Percentiles rank a stretch among this genome's conserved stretches.
Conservation (phyloP, 1,140 invertebrate species). For the Drosophila pectinifera region DNA sequence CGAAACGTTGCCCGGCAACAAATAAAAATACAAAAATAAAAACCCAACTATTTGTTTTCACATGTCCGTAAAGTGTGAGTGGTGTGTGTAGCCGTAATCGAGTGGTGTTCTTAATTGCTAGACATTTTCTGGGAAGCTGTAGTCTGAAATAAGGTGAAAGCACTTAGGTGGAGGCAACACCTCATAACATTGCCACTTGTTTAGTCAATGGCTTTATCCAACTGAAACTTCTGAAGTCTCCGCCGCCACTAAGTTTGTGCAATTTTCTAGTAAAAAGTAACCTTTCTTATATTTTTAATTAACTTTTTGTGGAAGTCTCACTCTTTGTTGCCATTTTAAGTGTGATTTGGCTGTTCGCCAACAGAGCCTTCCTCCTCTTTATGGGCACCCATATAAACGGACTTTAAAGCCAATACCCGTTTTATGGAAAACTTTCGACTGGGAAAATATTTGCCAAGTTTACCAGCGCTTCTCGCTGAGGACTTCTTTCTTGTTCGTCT, state of each 20-base stretch:
- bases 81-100: constrained; percentile 32
- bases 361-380: not conserved
- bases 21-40: constrained; percentile 32
- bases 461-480: constrained; percentile 2
- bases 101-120: constrained; percentile 70
- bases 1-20: constrained; percentile 54
- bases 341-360: constrained; percentile 9
- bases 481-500: constrained; percentile 29
- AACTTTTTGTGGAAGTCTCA: not conserved
- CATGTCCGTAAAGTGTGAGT: constrained; percentile 13
- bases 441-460: constrained; percentile 38
- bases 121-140: constrained; percentile 6
- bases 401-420: constrained; percentile 22
- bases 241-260: not conserved
- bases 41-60: constrained; percentile 47
- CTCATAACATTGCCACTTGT: no score
- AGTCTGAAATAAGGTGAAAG: not conserved
- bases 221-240: not conserved
- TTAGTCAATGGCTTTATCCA: no score
- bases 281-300: not conserved
- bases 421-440: constrained; percentile 50
- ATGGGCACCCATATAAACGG: not conserved
- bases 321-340: constrained; percentile 7
- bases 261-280: not conserved
- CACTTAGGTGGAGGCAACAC: not conserved